Percentiles rank a stretch among this genome's conserved stretches.
phyloP scores from a whole-genome alignment of 1,140 invertebrate genomes.

The Cotesia glomerata region DNA sequence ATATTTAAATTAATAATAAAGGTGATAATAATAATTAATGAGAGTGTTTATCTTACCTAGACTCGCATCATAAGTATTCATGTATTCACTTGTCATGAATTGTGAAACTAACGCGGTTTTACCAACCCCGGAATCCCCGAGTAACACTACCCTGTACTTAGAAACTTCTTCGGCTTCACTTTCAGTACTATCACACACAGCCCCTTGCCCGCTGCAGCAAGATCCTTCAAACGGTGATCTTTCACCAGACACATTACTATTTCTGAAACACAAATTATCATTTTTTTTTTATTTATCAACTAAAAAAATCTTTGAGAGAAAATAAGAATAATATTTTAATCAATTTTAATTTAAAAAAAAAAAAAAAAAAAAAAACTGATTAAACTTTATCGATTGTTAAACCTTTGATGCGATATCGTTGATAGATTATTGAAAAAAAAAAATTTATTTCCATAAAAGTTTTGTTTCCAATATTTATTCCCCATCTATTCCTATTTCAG shows the following conservation, averaged over 20 bases:
- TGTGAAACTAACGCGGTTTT: constrained; percentile 88
- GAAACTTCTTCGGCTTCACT: constrained; percentile 67
- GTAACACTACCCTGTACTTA: constrained; percentile 80
- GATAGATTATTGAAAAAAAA: no score
- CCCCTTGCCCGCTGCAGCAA: constrained; percentile 75
- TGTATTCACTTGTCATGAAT: constrained; percentile 93
- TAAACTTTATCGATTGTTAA: no score
- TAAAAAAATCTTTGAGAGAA: no score
- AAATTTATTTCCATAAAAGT: no score
- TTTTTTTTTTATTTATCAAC: no score
- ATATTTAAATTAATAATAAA: background rate
- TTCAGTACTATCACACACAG: constrained; percentile 62
- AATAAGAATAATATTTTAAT: no score
- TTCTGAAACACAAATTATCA: constrained; percentile 44
- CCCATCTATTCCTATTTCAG: no score
- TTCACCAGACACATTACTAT: constrained; percentile 74
- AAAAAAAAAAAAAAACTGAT: no score
- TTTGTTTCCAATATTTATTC: no score
- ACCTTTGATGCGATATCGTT: no score
- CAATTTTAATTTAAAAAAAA: no score
- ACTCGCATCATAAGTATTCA: constrained; percentile 90
- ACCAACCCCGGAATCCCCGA: constrained; percentile 85
- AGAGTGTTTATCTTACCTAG: constrained; percentile 69
- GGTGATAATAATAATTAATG: background rate
- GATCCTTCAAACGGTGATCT: constrained; percentile 83